phyloP scores from a whole-genome alignment of 1,140 invertebrate genomes.

The Aphelenchoides fujianensis region DNA sequence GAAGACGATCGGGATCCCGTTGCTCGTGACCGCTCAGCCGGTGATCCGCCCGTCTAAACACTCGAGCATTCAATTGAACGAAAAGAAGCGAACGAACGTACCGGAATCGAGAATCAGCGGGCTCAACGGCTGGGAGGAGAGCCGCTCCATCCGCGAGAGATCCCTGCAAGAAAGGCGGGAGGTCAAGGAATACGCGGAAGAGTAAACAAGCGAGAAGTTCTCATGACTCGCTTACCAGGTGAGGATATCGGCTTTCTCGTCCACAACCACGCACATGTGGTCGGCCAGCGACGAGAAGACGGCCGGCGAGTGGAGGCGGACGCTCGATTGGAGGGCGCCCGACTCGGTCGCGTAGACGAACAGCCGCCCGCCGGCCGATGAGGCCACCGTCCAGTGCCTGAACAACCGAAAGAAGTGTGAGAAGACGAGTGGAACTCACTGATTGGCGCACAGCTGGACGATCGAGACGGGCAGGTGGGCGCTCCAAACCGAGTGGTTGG shows the following conservation, averaged over 20 bases:
- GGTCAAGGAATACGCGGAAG: too few relatives aligned
- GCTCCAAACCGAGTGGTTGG: not conserved
- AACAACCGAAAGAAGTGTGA: not conserved
- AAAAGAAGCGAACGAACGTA: not conserved
- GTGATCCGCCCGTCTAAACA: not conserved
- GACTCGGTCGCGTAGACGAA: not conserved
- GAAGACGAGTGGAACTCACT: not conserved
- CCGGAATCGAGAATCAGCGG: not conserved
- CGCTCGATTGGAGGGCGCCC: not conserved
- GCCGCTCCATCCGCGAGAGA: not conserved
- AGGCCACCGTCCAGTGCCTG: not conserved
- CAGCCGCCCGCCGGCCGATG: not conserved
- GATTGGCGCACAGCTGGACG: not conserved
- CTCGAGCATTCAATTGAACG: too few relatives aligned
- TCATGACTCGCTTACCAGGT: constrained; percentile 8
- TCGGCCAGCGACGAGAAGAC: not conserved
- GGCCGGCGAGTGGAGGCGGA: not conserved
- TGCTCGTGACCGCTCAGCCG: not conserved
- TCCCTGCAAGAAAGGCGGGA: too few relatives aligned
- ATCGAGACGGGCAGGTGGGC: not conserved
- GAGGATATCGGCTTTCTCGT: not conserved
- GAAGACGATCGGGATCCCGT: not conserved
- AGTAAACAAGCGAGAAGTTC: not conserved
- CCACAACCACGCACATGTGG: not conserved
- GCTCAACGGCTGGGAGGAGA: not conserved